Base-by-base conservation (phyloP, 1,140 invertebrate genomes). In the Aphelinus certus region DNA sequence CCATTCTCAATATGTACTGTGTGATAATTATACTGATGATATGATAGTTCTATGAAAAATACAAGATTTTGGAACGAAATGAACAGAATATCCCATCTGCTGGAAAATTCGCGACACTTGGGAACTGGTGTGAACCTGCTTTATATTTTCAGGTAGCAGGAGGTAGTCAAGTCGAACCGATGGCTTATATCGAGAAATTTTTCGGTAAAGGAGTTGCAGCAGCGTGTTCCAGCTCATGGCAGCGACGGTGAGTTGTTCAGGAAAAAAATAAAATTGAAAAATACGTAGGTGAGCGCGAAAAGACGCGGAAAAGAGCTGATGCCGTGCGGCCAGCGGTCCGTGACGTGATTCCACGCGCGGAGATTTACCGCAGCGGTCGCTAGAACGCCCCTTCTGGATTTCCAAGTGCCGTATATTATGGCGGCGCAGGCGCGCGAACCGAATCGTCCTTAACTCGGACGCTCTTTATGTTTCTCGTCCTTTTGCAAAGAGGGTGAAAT, bases 311-410 rank as follows among this genome's bases (percentile, higher is more conserved):
- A 43, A 26, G 61, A 63, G 7, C 26, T 47, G 45, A 7, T 10
- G 45, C 26, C 3, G 6, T 7, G 42, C 3, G 61, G 47, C 43
- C 3, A 63, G 61, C 3, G 7, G 43, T 42, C 10, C 56, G 3
- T 57, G 3, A 26, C 26, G 26, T 26, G 26, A 26, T 26, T 26
- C 26, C 10, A 57, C 63, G 9, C 48, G 51, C 9, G 26, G 55
- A 57, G 66, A 68, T 68, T 68, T 81, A 83, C 68, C 73, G 80
- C 84, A 80, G 78, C 72, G 74, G 70, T 66, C 71, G 56, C 6
- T 53, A 82, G 81, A 83, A 81, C 84, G 83, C 83, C 83, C 73
- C 72, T 83, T 85, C 78, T 77, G 79, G 83, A 83, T 86, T 83
- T 81, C 78, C 79, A 75, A 76, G 79, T 78, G 77, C 78, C 83